Evolutionary conservation across 2,888 invertebrate species (phyloP), one percentile per base, ranked within the genome.

Genomic region (Stramonita haemastoma): DNA sequence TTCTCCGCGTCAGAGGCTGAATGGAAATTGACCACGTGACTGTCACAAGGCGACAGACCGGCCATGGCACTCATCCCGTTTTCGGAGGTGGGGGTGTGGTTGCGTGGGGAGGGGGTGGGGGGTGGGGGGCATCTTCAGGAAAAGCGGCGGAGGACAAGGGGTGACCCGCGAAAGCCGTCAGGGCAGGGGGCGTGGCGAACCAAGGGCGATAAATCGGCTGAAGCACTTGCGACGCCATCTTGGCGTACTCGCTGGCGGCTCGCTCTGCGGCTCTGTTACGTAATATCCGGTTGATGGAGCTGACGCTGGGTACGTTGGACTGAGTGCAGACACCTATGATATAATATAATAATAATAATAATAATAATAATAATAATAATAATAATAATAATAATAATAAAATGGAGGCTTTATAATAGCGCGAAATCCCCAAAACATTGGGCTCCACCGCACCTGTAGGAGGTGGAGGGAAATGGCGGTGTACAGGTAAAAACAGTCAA

Each of bases 241-340:
- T 97, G 0, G 99, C 98, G 94, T 99, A 98, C 96, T 99, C 99
- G 0, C 98, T 98, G 0, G 99, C 99, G 0, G 99, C 99, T 13
- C 99, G 97, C 96, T 99, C 99, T 0, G 99, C 99, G 0, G 99
- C 99, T 22, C 99, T 97, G 96, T 99, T 99, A 92, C 99, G 97
- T 89, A 99, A 97, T 95, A 99, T 99, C 94, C 99, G 97, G 96
- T 99, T 99, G 96, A 99, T 99, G 93, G 99, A 99, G 94, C 98
- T 98, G 5, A 99, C 99, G 87, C 98, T 99, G 0, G 99, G 99
- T 0, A 99, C 98, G 34, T 98, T 98, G 87, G 98, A 98, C 95
- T 98, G 98, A 79, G 98, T 98, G 96, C 99, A 99, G 15, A 99
- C 98, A 93, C 98, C 95, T 95, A 91, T 84, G 77, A 83, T 56